Percentiles rank a stretch among this genome's conserved stretches.
phyloP scores from a whole-genome alignment of 2,797 vertebrate genomes.

The Sebastes hubbsi region DNA sequence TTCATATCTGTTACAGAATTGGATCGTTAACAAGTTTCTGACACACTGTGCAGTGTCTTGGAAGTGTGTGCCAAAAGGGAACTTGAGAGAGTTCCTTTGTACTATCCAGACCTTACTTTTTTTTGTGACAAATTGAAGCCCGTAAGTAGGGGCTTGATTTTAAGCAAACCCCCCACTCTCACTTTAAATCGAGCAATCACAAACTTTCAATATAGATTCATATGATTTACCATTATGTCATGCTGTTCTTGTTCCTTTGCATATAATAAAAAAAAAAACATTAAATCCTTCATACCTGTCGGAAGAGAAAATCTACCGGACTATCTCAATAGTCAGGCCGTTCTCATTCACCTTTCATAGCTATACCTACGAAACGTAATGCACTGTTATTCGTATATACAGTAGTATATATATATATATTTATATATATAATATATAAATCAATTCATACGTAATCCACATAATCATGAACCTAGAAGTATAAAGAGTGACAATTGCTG shows the following conservation, averaged over 20 bases:
- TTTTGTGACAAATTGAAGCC: constrained; percentile 20
- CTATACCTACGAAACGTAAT: too few species aligned
- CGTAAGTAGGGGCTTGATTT: constrained; percentile 46
- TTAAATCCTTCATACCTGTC: neutral
- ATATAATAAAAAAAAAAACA: neutral
- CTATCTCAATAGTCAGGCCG: neutral
- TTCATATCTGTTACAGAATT: constrained; percentile 24
- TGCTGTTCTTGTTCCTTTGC: neutral
- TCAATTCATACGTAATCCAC: too few species aligned
- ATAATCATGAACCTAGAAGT: too few species aligned
- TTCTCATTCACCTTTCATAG: too few species aligned
- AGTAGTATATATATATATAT: too few species aligned
- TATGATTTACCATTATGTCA: neutral
- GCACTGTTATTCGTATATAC: too few species aligned
- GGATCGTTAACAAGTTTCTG: constrained; percentile 8
- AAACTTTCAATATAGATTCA: constrained; percentile 7
- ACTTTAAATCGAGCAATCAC: constrained; percentile 31
- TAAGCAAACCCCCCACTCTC: neutral
- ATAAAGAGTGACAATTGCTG: too few species aligned
- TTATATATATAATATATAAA: too few species aligned
- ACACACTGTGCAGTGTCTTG: neutral
- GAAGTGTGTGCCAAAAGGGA: neutral
- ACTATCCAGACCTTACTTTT: neutral
- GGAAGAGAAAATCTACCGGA: neutral
- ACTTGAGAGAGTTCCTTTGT: constrained; percentile 3